Percentiles rank a stretch among this genome's conserved stretches.
Evolutionary conservation across 92 coral and sea anemone genomes (phyloP).

Genomic region (Phenganax stokvisi): DNA sequence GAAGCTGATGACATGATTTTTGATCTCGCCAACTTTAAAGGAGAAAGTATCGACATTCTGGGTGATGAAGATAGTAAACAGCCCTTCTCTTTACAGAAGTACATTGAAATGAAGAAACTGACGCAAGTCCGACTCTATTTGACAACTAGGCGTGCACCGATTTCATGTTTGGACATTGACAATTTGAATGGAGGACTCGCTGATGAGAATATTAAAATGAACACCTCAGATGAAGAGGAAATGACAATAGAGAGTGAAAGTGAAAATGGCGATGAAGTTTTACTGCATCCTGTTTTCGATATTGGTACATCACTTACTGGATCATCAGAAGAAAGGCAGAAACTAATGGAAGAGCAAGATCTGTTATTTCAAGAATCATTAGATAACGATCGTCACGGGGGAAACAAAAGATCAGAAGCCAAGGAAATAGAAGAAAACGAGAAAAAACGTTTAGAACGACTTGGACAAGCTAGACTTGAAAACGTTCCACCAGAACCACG

Average conservation of each 20-base stretch:
- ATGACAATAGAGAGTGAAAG: conserved; percentile 23
- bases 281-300: conserved; percentile 38
- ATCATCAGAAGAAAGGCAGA: conserved; percentile 7
- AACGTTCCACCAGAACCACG: conserved; percentile 24
- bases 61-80: conserved; percentile 1
- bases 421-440: conserved; percentile 30
- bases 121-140: conserved; percentile 42
- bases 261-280: conserved; percentile 41
- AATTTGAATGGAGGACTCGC: conserved; percentile 29
- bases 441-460: conserved; percentile 28
- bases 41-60: conserved; percentile 36
- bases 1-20: conserved; percentile 38
- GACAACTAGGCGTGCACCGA: conserved; percentile 26
- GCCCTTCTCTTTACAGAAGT: conserved; percentile 46
- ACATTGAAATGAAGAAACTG: conserved; percentile 44
- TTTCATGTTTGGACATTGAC: background rate
- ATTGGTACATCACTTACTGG: conserved; percentile 20
- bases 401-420: background rate
- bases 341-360: conserved; percentile 10
- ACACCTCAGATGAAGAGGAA: conserved; percentile 34
- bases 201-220: conserved; percentile 40
- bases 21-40: conserved; percentile 46
- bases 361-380: background rate
- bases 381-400: conserved; percentile 8
- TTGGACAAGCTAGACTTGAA: conserved; percentile 30